These are phyloP conservation scores for Pimephales promelas DNA, from an alignment of 2,113 vertebrate species.

Conservation along the genomic window DNA sequence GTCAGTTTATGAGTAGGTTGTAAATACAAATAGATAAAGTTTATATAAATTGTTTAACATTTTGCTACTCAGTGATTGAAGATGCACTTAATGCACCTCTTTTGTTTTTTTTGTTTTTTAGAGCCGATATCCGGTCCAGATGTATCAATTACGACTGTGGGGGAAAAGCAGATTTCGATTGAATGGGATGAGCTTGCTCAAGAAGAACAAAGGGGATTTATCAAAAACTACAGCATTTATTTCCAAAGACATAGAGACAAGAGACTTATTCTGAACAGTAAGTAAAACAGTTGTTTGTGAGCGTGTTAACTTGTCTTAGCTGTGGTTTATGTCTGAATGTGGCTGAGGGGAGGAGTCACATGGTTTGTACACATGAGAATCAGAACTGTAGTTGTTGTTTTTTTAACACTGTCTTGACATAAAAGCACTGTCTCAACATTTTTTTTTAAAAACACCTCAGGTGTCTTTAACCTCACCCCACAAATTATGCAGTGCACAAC, in stretches of 20 bases:
- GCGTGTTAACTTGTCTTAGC: neutral
- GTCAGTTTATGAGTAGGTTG: neutral
- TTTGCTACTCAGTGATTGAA: neutral
- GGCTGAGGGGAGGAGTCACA: neutral
- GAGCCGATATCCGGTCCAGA: conserved; percentile 65
- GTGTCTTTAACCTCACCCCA: conserved; percentile 15
- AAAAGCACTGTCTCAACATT: conserved; percentile 32
- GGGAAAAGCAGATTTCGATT: conserved; percentile 53
- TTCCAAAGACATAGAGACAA: conserved; percentile 49
- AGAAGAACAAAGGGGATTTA: conserved; percentile 69
- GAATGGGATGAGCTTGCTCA: conserved; percentile 67
- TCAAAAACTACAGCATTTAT: conserved; percentile 70
- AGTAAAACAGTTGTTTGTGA: conserved; percentile 39
- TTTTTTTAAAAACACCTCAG: neutral
- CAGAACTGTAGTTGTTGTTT: neutral
- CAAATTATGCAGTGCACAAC: neutral
- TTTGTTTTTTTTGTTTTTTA: conserved; percentile 50
- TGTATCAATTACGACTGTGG: conserved; percentile 52
- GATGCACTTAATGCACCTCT: neutral
- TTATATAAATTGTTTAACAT: neutral
- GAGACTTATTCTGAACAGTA: conserved; percentile 52
- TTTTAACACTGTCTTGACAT: conserved; percentile 22
- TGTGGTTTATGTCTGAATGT: conserved; percentile 31
- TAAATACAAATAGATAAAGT: too few relatives aligned
- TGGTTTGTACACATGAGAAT: neutral